phyloP scores from a whole-genome alignment of 2,888 invertebrate genomes.

The Pristionchus japonicus region DNA sequence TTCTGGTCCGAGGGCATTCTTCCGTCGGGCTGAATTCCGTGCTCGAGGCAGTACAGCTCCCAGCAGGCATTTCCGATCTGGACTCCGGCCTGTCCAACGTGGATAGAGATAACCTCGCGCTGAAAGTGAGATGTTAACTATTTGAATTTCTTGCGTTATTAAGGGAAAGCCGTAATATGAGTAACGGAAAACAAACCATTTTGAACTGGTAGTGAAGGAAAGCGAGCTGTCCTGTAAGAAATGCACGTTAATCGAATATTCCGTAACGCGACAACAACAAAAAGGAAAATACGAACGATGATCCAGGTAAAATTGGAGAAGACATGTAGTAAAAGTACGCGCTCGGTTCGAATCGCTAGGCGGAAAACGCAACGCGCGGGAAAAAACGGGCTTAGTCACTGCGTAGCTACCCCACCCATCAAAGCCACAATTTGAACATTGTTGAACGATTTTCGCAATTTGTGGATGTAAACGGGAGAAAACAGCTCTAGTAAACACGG shows the following conservation, averaged over 20 bases:
- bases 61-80: constrained; percentile 79
- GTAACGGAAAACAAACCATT: not conserved
- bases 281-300: not conserved
- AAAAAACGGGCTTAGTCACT: too few relatives aligned
- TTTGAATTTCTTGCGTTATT: not conserved
- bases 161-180: not conserved
- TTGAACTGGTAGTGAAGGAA: constrained; percentile 40
- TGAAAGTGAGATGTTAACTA: constrained; percentile 21
- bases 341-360: too few relatives aligned
- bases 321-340: too few relatives aligned
- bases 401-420: too few relatives aligned
- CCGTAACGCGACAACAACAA: not conserved
- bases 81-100: constrained; percentile 72
- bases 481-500: too few relatives aligned
- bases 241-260: not conserved
- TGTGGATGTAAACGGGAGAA: too few relatives aligned
- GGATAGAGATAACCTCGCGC: constrained; percentile 72
- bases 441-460: too few relatives aligned
- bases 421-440: too few relatives aligned
- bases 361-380: too few relatives aligned
- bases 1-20: constrained; percentile 64
- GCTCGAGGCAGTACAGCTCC: constrained; percentile 80
- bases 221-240: constrained; percentile 41
- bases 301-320: too few relatives aligned
- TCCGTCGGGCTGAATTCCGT: constrained; percentile 78